Percentiles rank a stretch among this genome's conserved stretches.
These are phyloP conservation scores for Aleiodes testaceus DNA, from an alignment of 2,888 invertebrate genomes.

Conservation along the genomic window DNA sequence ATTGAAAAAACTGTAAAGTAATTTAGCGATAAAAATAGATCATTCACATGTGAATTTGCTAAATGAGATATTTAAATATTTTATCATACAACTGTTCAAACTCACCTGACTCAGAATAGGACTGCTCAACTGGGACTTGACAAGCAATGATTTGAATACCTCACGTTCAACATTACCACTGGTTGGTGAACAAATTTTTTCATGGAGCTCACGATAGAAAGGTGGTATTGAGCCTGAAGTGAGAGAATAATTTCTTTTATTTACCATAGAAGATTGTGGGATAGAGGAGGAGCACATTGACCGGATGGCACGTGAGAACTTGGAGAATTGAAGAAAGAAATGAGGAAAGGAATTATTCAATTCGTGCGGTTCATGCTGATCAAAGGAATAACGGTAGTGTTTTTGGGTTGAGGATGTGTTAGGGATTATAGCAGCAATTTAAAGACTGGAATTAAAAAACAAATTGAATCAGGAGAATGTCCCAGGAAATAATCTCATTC, in stretches of 20 bases:
- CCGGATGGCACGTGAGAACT: slow-evolving; percentile 35
- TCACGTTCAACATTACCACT: slow-evolving; percentile 75
- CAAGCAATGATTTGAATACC: slow-evolving; percentile 75
- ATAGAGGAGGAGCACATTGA: neutral
- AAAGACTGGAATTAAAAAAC: neutral
- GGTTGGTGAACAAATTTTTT: slow-evolving; percentile 74
- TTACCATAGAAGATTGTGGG: slow-evolving; percentile 17
- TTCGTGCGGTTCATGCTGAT: slow-evolving; percentile 2
- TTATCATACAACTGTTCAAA: slow-evolving; percentile 19
- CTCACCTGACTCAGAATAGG: slow-evolving; percentile 73
- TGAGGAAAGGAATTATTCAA: neutral
- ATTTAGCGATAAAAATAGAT: neutral
- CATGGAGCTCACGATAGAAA: slow-evolving; percentile 76
- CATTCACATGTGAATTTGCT: too few relatives aligned
- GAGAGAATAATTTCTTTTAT: slow-evolving; percentile 12
- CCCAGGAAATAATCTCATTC: neutral
- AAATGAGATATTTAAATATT: too few relatives aligned
- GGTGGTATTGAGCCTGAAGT: slow-evolving; percentile 75
- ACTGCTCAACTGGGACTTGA: slow-evolving; percentile 74
- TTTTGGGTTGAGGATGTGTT: neutral
- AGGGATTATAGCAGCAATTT: neutral
- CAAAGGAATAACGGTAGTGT: slow-evolving; percentile 12
- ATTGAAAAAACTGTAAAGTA: neutral
- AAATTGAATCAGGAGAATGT: neutral
- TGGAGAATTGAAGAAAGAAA: slow-evolving; percentile 13